These are phyloP conservation scores for Grammomys surdaster DNA, from an alignment of 2,113 vertebrate species.

Conservation along the genomic window DNA sequence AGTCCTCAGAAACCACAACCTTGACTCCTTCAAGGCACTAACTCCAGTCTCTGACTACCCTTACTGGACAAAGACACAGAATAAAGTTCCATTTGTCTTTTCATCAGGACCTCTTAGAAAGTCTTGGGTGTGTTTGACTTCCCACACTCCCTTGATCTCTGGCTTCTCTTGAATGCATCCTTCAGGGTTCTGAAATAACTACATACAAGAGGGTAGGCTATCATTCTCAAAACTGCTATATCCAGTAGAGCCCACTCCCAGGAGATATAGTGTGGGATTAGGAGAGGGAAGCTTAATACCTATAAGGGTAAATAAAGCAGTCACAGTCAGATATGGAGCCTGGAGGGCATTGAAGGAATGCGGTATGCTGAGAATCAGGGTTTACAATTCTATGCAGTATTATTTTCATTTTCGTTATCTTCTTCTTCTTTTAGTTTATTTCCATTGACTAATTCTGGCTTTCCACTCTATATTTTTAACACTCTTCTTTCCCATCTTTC, in stretches of 20 bases:
- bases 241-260: neutral
- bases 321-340: neutral
- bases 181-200: neutral
- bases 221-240: neutral
- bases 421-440: neutral
- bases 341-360: neutral
- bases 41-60: neutral
- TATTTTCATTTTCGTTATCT: neutral
- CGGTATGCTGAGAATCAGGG: neutral
- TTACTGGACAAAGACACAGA: neutral
- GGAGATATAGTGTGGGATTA: neutral
- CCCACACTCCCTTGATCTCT: neutral
- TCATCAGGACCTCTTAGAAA: neutral
- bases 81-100: neutral
- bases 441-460: neutral
- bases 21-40: neutral
- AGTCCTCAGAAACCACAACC: neutral
- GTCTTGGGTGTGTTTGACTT: neutral
- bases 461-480: neutral
- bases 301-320: neutral
- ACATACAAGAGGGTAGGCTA: neutral
- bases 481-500: neutral
- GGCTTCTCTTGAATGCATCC: constrained; percentile 1
- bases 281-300: neutral
- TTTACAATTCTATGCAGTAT: neutral